A percentile compares a stretch with the other conserved stretches of the same genome.
Conservation (phyloP, 2,888 invertebrate species). For the Monopis laevigella region DNA sequence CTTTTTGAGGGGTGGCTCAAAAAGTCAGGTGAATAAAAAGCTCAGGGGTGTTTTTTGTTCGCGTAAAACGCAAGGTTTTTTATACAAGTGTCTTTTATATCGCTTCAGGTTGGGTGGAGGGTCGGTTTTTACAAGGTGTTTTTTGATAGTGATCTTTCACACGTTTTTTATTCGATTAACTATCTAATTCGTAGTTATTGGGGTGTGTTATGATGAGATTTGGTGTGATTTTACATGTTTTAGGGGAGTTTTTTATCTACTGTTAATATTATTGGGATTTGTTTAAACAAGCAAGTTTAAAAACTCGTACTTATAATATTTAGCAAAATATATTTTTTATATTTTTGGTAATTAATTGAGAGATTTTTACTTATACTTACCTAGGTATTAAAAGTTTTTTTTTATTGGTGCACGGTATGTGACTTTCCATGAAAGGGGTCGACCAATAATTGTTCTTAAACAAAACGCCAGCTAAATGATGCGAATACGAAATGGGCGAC, state of each 20-base stretch:
- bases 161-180: slow-evolving; percentile 54
- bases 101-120: slow-evolving; percentile 26
- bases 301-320: no score
- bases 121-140: slow-evolving; percentile 38
- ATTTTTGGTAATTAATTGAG: neutral
- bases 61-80: slow-evolving; percentile 28
- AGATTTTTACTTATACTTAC: neutral
- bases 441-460: no score
- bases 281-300: neutral
- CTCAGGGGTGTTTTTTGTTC: slow-evolving; percentile 36
- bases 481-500: no score
- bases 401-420: no score
- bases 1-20: slow-evolving; percentile 21
- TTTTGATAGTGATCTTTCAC: slow-evolving; percentile 49
- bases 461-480: no score
- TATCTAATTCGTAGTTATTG: slow-evolving; percentile 44
- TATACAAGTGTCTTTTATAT: slow-evolving; percentile 38
- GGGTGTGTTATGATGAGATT: slow-evolving; percentile 34
- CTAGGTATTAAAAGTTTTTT: no score
- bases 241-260: slow-evolving; percentile 19
- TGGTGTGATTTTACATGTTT: slow-evolving; percentile 36
- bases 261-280: slow-evolving; percentile 13
- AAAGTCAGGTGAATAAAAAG: slow-evolving; percentile 49
- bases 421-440: no score
- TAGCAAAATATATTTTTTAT: no score